Conservation (phyloP, 2,113 vertebrate species). For the Cinclus mexicanus region DNA sequence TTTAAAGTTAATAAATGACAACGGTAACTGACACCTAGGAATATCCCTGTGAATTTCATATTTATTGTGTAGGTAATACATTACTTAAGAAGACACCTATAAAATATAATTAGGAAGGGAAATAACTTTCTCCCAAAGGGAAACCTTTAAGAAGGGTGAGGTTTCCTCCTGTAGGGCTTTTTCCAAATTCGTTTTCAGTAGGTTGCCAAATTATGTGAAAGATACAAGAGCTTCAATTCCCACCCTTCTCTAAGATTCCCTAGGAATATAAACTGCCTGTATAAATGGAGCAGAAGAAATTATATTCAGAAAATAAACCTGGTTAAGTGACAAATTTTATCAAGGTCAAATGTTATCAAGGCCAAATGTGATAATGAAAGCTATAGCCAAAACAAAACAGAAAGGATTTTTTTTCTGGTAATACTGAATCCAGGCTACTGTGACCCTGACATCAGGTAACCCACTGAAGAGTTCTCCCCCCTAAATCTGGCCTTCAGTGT, state of each 20-base stretch:
- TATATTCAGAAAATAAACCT: background rate
- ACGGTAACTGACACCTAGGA: background rate
- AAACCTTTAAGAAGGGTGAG: slow-evolving; percentile 5
- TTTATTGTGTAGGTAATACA: background rate
- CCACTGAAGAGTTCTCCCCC: background rate
- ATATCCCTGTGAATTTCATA: background rate
- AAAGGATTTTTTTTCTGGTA: background rate
- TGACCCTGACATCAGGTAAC: background rate
- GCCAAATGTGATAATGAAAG: background rate
- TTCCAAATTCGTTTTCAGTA: slow-evolving; percentile 1
- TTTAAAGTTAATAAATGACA: slow-evolving; percentile 6
- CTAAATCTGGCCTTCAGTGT: background rate
- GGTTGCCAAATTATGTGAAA: background rate
- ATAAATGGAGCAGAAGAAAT: background rate
- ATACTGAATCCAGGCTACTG: background rate
- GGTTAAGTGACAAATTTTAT: background rate
- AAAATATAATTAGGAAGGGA: background rate
- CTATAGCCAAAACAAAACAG: background rate
- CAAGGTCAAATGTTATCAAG: background rate
- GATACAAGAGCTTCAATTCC: background rate
- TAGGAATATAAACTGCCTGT: background rate
- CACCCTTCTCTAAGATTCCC: background rate
- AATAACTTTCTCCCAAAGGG: background rate
- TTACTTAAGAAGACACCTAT: background rate
- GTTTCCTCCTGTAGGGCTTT: background rate